Evolutionary conservation across 2,888 invertebrate genomes (phyloP), one percentile per base, ranked within the genome.

Genomic region (Philereme transversata): DNA sequence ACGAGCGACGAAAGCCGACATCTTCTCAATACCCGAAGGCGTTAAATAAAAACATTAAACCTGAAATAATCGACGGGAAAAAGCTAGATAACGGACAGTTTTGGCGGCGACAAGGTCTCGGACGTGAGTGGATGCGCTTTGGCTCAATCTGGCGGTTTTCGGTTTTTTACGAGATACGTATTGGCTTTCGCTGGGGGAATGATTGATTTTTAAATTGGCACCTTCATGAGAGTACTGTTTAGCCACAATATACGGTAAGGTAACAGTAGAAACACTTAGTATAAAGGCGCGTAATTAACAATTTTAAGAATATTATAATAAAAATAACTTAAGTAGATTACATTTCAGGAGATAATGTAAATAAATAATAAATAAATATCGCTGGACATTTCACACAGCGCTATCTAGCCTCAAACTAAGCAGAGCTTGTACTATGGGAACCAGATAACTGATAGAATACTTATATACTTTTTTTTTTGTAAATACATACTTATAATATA

Each of bases 11-110:
- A 90, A 87, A 84, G 87, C 83, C 84, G 89, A 89, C 90, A 87
- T 85, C 83, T 83, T 72, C 83, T 86, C 89, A 86, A 89, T 90
- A 88, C 85, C 78, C 80, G 74, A 70, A 81, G 81, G 87, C 85
- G 88, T 86, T 89, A 90, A 91, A 90, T 91, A 91, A 92, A 92
- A 91, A 91, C 91, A 90, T 91, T 90, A 92, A 90, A 86, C 79
- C 83, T 83, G 84, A 85, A 90, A 91, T 91, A 90, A 90, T 89
- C 86, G 82, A 77, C 78, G 73, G 77, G 86, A 87, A 89, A 90
- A 89, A 86, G 82, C 77, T 79, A 87, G 22, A 22, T 87, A 85
- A 84, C 79, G 83, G 83, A 85, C 87, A 84, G 86, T 86, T 90
- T 90, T 88, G 90, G 90, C 76, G 82, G 79, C 78, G 84, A 83